These are phyloP conservation scores for Papilio xuthus DNA, from an alignment of 1,140 invertebrate genomes.

Conservation along the genomic window DNA sequence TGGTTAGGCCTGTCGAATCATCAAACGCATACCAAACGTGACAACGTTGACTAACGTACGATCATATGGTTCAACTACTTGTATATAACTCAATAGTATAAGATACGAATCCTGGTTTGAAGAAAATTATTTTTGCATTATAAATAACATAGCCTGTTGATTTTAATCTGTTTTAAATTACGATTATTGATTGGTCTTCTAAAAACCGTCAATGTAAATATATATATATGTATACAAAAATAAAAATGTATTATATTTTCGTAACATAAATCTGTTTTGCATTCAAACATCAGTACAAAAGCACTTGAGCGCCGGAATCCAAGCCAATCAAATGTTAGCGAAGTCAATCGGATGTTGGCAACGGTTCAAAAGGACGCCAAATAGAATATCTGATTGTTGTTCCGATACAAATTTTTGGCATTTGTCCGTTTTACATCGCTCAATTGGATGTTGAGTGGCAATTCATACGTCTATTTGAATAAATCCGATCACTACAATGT, in stretches of 20 bases:
- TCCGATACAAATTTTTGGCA: conserved; percentile 25
- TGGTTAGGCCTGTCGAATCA: conserved; percentile 20
- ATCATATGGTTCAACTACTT: background rate
- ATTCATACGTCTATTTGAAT: background rate
- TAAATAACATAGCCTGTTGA: too few relatives aligned
- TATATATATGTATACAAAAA: background rate
- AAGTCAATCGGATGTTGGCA: conserved; percentile 23
- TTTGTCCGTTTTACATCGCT: conserved; percentile 24
- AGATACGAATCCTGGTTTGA: background rate
- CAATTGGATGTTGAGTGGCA: conserved; percentile 7
- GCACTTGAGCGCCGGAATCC: conserved; percentile 9
- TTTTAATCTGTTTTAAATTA: too few relatives aligned
- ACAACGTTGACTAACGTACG: background rate
- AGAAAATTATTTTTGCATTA: background rate
- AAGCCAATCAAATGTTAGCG: conserved; percentile 24
- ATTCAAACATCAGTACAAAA: conserved; percentile 20
- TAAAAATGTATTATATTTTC: background rate
- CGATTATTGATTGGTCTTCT: background rate
- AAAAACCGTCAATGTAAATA: background rate
- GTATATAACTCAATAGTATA: background rate
- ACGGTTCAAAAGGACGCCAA: conserved; percentile 18
- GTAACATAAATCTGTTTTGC: conserved; percentile 6
- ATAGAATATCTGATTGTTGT: conserved; percentile 28
- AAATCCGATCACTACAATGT: background rate
- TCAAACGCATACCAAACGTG: conserved; percentile 13